phyloP scores from a whole-genome alignment of 2,797 vertebrate species.

The Glyptemys insculpta region DNA sequence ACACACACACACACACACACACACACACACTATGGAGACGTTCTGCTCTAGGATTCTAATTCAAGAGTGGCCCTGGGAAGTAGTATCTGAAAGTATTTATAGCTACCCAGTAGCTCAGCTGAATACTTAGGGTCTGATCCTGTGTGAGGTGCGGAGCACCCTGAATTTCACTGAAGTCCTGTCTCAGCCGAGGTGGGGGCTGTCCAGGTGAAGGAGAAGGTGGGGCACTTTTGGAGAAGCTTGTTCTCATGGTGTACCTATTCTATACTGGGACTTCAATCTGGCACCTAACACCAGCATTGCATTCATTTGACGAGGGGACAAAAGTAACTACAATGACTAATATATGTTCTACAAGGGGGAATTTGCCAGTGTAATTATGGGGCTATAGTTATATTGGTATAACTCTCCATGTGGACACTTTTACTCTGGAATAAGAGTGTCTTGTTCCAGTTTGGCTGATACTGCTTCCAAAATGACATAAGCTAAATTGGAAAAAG shows the following conservation, averaged over 20 bases:
- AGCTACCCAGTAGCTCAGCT: neutral
- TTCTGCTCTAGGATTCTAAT: neutral
- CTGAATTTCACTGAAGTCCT: neutral
- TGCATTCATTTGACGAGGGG: neutral
- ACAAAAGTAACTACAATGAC: neutral
- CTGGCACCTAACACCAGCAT: neutral
- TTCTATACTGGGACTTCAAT: neutral
- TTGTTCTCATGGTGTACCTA: neutral
- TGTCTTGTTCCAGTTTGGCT: neutral
- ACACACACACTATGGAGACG: neutral
- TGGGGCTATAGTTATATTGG: neutral
- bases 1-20: no score
- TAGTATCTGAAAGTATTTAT: neutral
- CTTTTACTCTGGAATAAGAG: neutral
- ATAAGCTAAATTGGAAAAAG: neutral
- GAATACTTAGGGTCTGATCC: neutral
- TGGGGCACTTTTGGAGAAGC: neutral
- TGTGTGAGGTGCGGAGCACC: neutral
- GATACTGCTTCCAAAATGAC: neutral
- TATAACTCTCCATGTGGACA: neutral
- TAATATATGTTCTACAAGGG: neutral
- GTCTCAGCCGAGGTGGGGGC: neutral
- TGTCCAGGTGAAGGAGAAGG: neutral
- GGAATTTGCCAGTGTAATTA: neutral
- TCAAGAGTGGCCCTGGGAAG: neutral